A percentile compares a stretch with the other conserved stretches of the same genome.
These are phyloP conservation scores for Diadumene lineata DNA, from an alignment of 92 coral and sea anemone species.

Conservation along the genomic window DNA sequence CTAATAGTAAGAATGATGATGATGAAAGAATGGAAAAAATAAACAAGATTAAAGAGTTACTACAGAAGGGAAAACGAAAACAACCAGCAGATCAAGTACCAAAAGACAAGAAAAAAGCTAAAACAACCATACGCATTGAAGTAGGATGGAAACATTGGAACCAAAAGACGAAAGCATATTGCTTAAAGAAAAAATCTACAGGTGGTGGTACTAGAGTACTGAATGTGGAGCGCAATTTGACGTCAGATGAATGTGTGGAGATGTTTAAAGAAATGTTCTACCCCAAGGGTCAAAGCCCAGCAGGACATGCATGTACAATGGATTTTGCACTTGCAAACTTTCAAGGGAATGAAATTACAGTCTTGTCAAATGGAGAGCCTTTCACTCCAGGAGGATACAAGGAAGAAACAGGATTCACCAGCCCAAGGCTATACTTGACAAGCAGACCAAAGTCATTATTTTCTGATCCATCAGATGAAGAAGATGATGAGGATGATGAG, in stretches of 20 bases:
- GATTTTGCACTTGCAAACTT: conserved; percentile 13
- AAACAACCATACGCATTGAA: conserved; percentile 9
- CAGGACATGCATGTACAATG: conserved; percentile 21
- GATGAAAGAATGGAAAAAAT: conserved; percentile 5
- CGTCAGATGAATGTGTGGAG: conserved; percentile 17
- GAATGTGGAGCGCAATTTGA: neutral
- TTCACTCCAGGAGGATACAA: conserved; percentile 31
- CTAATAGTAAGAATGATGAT: neutral
- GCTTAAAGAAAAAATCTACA: conserved; percentile 4
- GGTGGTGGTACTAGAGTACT: conserved; percentile 16
- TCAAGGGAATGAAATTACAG: conserved; percentile 25
- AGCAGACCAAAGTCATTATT: neutral
- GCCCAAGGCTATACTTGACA: conserved; percentile 19
- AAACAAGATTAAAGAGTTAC: conserved; percentile 12
- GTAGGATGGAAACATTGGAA: conserved; percentile 27
- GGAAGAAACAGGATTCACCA: conserved; percentile 15
- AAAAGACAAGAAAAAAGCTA: neutral
- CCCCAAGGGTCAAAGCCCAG: conserved; percentile 29
- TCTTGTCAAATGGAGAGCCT: no score
- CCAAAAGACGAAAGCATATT: neutral
- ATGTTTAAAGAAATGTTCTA: conserved; percentile 24
- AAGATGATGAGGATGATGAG: no score
- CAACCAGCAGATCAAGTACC: neutral
- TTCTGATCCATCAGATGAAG: conserved; percentile 9
- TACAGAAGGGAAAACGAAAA: conserved; percentile 22